Evolutionary conservation across 2,888 invertebrate species (phyloP).

Genomic region (Chrysodeixis includens): DNA sequence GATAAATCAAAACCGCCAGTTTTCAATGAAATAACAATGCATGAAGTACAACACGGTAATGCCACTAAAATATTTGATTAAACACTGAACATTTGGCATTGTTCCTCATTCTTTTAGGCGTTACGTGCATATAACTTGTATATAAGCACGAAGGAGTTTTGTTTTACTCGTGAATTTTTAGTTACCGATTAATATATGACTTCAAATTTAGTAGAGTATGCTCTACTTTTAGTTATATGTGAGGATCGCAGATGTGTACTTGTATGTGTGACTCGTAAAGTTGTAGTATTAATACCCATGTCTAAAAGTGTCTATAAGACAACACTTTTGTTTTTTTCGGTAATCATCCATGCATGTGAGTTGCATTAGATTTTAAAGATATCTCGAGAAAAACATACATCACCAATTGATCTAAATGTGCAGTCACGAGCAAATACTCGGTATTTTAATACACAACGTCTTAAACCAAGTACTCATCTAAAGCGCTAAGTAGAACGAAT

Average conservation of each 20-base stretch:
- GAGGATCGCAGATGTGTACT: too few species aligned
- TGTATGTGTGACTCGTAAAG: too few species aligned
- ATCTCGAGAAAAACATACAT: too few species aligned
- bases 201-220: not conserved
- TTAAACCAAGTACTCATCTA: not conserved
- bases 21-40: constrained; percentile 33
- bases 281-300: too few species aligned
- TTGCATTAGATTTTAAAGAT: too few species aligned
- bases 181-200: not conserved
- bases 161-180: constrained; percentile 8
- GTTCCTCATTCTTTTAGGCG: constrained; percentile 47
- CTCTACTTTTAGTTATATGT: too few species aligned
- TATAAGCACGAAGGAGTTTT: constrained; percentile 38
- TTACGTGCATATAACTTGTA: constrained; percentile 41
- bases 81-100: constrained; percentile 39
- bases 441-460: too few species aligned
- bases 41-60: constrained; percentile 49
- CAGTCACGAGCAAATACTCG: too few species aligned
- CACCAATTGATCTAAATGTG: too few species aligned
- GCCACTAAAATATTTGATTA: constrained; percentile 48
- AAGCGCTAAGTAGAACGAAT: constrained; percentile 30
- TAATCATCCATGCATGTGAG: too few species aligned
- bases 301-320: too few species aligned
- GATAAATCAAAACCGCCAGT: constrained; percentile 39
- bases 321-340: too few species aligned